A percentile compares a stretch with the other conserved stretches of the same genome.
phyloP scores from a whole-genome alignment of 1,140 invertebrate genomes.

The Drosophila virilis region DNA sequence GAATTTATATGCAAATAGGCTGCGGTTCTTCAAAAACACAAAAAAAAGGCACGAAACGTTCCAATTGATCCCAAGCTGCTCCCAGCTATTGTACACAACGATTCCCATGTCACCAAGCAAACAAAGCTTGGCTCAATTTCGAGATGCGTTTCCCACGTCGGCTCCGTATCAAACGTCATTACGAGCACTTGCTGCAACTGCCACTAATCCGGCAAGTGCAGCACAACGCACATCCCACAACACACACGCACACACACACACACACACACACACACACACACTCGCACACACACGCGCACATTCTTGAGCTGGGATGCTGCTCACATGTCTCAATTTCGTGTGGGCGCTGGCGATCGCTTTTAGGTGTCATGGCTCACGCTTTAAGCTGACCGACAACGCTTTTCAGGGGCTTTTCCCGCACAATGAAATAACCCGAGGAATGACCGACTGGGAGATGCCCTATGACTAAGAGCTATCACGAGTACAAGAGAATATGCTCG shows the following conservation, averaged over 20 bases:
- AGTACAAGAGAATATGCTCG: too few species aligned
- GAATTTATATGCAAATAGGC: slow-evolving; percentile 77
- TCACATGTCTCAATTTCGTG: slow-evolving; percentile 70
- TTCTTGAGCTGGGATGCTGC: slow-evolving; percentile 36
- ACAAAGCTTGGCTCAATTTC: slow-evolving; percentile 14
- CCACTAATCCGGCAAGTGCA: slow-evolving; percentile 72
- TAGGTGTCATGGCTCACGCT: slow-evolving; percentile 62
- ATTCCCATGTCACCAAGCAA: slow-evolving; percentile 51
- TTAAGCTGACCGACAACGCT: slow-evolving; percentile 33
- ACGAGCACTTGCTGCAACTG: slow-evolving; percentile 67
- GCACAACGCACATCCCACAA: slow-evolving; percentile 52
- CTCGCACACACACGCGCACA: neutral
- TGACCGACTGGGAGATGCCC: neutral
- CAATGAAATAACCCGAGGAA: neutral
- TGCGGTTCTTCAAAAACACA: slow-evolving; percentile 21
- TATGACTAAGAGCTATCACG: neutral
- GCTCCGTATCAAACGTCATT: slow-evolving; percentile 74
- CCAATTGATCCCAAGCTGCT: neutral
- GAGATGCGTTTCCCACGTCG: slow-evolving; percentile 51
- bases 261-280: slow-evolving; percentile 2
- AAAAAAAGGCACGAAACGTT: slow-evolving; percentile 18
- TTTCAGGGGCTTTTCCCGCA: slow-evolving; percentile 16
- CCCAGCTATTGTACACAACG: slow-evolving; percentile 3
- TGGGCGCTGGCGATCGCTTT: slow-evolving; percentile 65
- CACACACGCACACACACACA: slow-evolving; percentile 10